These are phyloP conservation scores for Papilio polytes DNA, from an alignment of 1,140 invertebrate genomes.

Conservation along the genomic window DNA sequence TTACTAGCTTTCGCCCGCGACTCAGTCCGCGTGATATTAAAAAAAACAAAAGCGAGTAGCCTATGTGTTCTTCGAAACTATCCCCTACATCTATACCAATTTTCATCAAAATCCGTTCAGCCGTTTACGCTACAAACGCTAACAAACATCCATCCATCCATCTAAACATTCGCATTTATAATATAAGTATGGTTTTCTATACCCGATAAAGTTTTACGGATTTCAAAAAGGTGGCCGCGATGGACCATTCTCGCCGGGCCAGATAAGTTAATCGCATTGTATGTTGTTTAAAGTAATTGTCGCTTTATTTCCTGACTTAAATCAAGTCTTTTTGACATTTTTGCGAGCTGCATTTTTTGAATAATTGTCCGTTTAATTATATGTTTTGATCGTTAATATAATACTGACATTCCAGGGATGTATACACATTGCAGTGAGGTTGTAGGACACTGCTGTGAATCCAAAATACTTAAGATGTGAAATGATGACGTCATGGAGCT, in stretches of 20 bases:
- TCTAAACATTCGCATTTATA: too few relatives aligned
- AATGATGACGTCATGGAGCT: too few relatives aligned
- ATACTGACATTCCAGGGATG: neutral
- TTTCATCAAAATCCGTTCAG: too few relatives aligned
- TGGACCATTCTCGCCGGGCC: neutral
- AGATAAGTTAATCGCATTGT: neutral
- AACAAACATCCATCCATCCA: too few relatives aligned
- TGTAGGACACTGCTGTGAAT: neutral
- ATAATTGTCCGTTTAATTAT: constrained; percentile 1
- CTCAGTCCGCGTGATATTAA: too few relatives aligned
- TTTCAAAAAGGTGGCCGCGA: too few relatives aligned
- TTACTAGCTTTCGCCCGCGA: too few relatives aligned
- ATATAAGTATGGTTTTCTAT: too few relatives aligned
- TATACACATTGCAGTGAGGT: neutral
- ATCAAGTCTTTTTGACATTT: constrained; percentile 20
- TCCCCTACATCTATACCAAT: too few relatives aligned
- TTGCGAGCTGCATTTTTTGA: constrained; percentile 17
- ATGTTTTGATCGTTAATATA: constrained; percentile 14
- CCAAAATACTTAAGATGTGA: neutral
- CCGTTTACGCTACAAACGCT: too few relatives aligned
- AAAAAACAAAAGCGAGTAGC: too few relatives aligned
- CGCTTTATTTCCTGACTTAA: constrained; percentile 15
- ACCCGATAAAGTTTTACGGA: neutral
- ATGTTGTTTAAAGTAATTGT: neutral
- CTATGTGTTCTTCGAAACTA: too few relatives aligned